phyloP scores from a whole-genome alignment of 2,888 invertebrate genomes.

The Eueremaeus valkanovi region DNA sequence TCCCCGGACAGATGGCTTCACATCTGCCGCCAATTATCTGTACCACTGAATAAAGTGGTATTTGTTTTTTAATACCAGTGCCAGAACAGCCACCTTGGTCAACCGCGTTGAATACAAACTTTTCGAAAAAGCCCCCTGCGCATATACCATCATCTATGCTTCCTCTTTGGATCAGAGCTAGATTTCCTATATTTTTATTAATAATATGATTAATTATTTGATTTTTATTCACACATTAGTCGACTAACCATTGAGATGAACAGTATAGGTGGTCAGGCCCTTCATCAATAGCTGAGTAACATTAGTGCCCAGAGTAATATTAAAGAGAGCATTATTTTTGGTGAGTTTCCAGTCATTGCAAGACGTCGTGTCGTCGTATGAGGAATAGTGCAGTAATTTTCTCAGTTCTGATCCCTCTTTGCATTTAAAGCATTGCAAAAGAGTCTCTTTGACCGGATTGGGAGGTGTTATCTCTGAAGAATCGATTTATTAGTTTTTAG shows the following conservation, averaged over 20 bases:
- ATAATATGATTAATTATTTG: not conserved
- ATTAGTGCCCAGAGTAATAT: not conserved
- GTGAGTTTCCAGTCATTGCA: constrained; percentile 1
- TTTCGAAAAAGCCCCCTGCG: not conserved
- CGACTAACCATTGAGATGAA: not conserved
- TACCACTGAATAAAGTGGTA: not conserved
- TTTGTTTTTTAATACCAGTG: not conserved
- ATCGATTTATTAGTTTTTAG: no score
- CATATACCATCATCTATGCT: not conserved
- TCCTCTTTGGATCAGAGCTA: not conserved
- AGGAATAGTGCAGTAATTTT: not conserved
- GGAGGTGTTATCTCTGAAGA: not conserved
- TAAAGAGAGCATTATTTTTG: not conserved
- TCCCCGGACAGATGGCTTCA: not conserved
- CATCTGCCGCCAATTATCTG: not conserved
- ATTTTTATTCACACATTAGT: not conserved
- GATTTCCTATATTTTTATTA: not conserved
- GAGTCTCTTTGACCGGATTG: not conserved
- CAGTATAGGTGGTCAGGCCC: not conserved
- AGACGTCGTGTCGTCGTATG: constrained; percentile 21
- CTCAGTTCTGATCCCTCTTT: not conserved
- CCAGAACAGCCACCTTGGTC: constrained; percentile 1
- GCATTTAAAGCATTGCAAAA: constrained; percentile 9
- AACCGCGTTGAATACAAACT: not conserved
- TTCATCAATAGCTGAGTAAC: not conserved